These are phyloP conservation scores for Pollenia griseotomentosa DNA, from an alignment of 2,888 invertebrate genomes.

Conservation along the genomic window DNA sequence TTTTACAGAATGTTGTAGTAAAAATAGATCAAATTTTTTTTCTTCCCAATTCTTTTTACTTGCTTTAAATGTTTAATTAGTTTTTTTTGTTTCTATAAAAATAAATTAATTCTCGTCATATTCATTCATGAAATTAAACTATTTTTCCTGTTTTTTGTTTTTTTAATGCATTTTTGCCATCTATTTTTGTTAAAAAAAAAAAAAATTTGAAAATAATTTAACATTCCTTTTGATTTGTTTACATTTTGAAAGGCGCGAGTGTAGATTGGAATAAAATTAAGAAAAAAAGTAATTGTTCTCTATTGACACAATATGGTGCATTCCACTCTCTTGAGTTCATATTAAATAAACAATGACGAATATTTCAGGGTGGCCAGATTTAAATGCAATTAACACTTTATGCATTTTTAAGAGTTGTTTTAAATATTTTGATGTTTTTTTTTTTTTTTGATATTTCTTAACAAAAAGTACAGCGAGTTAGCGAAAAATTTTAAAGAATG, in stretches of 20 bases:
- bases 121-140: constrained; percentile 49
- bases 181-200: not conserved
- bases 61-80: not conserved
- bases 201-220: not conserved
- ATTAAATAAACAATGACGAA: not conserved
- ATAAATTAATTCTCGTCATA: not conserved
- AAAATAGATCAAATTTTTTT: constrained; percentile 23
- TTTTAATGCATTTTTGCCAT: not conserved
- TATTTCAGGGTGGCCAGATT: constrained; percentile 32
- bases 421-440: too few species aligned
- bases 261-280: constrained; percentile 70
- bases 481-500: too few species aligned
- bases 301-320: constrained; percentile 15
- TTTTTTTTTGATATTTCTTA: too few species aligned
- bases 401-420: too few species aligned
- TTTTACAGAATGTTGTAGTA: constrained; percentile 40
- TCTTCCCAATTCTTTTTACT: not conserved
- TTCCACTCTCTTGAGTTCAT: constrained; percentile 27
- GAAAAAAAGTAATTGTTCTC: constrained; percentile 30
- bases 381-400: not conserved
- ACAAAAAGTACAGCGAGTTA: too few species aligned
- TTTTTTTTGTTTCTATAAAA: constrained; percentile 11
- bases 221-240: constrained; percentile 75
- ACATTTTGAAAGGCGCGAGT: constrained; percentile 74
- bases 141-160: not conserved